Base-by-base conservation (phyloP, 2,888 invertebrate species). In the Chirona hameri region DNA sequence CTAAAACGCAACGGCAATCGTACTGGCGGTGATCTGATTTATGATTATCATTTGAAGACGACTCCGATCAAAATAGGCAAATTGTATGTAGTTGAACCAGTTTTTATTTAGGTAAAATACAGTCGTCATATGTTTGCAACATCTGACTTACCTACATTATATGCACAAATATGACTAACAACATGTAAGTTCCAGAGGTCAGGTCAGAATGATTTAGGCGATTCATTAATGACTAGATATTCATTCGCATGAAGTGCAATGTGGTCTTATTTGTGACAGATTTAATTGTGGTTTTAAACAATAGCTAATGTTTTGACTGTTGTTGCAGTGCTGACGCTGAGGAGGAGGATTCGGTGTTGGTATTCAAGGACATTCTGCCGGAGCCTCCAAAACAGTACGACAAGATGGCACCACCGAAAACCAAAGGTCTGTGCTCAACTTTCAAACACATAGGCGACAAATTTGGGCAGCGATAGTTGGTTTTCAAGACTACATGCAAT, bases 361-460 rank as follows among this genome's bases (percentile, higher is more conserved):
- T 94, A 24, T 90, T 96, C n/a, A 91, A 92, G 79, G 96, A 96
- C 87, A 95, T 96, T 86, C 89, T 96, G 82, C 96, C 96, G 1
- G 90, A 93, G 84, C 94, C 93, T 87, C 93, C 94, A 60, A 95
- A 95, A 89, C 92, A 93, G 85, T 96, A 96, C 87, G 96, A 96
- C 88, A 96, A 96, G 89, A 96, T 95, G 89, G 90, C 95, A 84
- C 95, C 96, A 0, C 96, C 96, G 0, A 96, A 95, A 88, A 90
- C 93, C 82, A 90, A 94, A 86, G 95, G 84, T 84, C 15, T 60
- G 84, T 82, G 15, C 31, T 9, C 2, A 46, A 24, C 18, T 52
- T 52, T 52, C 15, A 7, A 52, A 12, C 52, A 52, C 52, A 52
- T 52, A 52, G 3, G 12, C 1, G 3, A 52, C 12, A 52, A 52